Percentiles rank a stretch among this genome's conserved stretches.
phyloP scores from a whole-genome alignment of 2,888 invertebrate species.

The Nowickia ferox region DNA sequence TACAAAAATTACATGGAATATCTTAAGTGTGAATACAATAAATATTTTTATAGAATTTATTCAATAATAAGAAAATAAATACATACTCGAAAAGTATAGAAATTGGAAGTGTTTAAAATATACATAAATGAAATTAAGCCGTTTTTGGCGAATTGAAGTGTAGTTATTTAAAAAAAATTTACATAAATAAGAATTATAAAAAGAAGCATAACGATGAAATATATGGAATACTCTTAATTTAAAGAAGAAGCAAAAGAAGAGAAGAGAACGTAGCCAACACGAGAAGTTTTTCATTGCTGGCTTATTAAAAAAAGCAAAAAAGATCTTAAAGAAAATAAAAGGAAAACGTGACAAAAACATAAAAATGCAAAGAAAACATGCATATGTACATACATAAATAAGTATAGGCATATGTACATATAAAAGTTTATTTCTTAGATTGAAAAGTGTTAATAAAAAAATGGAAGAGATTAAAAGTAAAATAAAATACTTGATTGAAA shows the following conservation, averaged over 20 bases:
- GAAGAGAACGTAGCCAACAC: conserved; percentile 48
- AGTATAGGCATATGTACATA: neutral
- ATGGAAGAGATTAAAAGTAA: neutral
- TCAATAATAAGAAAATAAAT: conserved; percentile 26
- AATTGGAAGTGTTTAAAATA: conserved; percentile 4
- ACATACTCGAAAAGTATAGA: conserved; percentile 9
- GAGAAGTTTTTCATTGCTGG: conserved; percentile 33
- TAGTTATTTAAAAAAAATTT: conserved; percentile 2
- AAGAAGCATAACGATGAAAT: conserved; percentile 16
- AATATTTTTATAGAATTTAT: conserved; percentile 25
- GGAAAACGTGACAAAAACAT: conserved; percentile 65
- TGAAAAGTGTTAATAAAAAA: conserved; percentile 3
- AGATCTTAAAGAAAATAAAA: conserved; percentile 35
- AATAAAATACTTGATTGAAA: conserved; percentile 8
- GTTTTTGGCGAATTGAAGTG: neutral
- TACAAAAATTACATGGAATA: conserved; percentile 16
- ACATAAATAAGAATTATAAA: conserved; percentile 41
- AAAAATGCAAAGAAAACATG: conserved; percentile 46
- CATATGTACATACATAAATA: neutral
- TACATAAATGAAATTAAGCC: neutral
- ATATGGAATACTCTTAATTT: conserved; percentile 56
- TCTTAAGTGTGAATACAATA: conserved; percentile 9
- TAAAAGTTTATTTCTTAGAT: neutral
- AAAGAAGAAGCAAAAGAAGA: conserved; percentile 36
- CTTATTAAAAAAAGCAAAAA: conserved; percentile 46